Base-by-base conservation (phyloP, 2,113 vertebrate genomes). In the Ochotona princeps region DNA sequence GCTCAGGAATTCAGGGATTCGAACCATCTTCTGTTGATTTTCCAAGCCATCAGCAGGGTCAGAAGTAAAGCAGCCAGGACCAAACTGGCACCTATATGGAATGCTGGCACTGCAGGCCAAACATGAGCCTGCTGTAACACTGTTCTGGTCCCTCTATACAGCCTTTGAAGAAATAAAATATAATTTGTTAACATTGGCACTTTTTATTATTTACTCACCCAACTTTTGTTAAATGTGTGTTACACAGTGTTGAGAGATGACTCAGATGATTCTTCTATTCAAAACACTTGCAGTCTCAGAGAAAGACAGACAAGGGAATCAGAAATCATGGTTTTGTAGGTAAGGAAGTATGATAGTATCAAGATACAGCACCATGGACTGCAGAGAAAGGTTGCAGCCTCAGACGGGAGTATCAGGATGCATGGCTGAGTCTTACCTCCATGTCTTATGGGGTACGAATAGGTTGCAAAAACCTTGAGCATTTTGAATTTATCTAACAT, bases 331-430 rank as follows among this genome's bases (percentile, higher is more conserved):
- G 6, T 75, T 66, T 26, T 80, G 23, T 23, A 8, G 4, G 25
- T 20, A 35, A 49, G 20, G 26, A 66, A 32, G 60, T 30, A 26
- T 13, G 35, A 54, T 2, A 21, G 0, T 7, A 8, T 54, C 6
- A 60, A 12, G 1, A 17, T 9, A 60, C 14, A 18, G 1, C 17
- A 10, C 14, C 2, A 1, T 9, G 1, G 21, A 83, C 15, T 44
- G 47, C 35, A 54, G n/a, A 67, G 15, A 26, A 25, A 86, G 32
- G 13, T 11, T 66, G 1, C 0, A 4, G 11, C 7, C 11, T 32
- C 8, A 63, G 23, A 26, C 15, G 47, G 4, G 8, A 9, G 1
- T 9, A 1, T 61, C 2, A 28, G 57, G 54, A 26, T 20, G 9
- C 1, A 54, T 12, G 23, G 30, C 15, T 65, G 32, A 87, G 5